Percentiles rank a stretch among this genome's conserved stretches.
Evolutionary conservation across 2,888 invertebrate species (phyloP).

Genomic region (Dryadula phaetusa): DNA sequence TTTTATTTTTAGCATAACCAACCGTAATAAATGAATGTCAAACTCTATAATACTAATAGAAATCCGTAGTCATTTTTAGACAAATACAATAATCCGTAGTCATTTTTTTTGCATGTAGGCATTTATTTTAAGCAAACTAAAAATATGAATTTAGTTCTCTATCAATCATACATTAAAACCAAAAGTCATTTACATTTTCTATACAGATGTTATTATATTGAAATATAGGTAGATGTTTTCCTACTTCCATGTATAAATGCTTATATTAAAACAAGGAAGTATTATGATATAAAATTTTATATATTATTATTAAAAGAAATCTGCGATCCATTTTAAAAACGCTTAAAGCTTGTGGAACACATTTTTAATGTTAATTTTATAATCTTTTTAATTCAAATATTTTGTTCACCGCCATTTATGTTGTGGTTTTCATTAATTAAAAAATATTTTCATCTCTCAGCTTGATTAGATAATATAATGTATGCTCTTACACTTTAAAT

Average conservation of each 20-base stretch:
- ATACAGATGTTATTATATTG: background rate
- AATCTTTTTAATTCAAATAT: too few relatives aligned
- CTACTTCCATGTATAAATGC: constrained; percentile 3
- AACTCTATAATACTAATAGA: background rate
- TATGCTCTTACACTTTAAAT: too few relatives aligned
- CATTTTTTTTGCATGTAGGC: too few relatives aligned
- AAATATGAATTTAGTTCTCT: background rate
- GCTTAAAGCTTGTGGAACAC: background rate
- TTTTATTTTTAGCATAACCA: background rate
- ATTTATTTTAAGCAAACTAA: background rate
- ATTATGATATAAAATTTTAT: background rate
- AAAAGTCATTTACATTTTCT: background rate
- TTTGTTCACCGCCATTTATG: too few relatives aligned
- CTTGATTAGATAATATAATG: too few relatives aligned
- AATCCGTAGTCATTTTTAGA: too few relatives aligned
- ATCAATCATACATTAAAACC: background rate
- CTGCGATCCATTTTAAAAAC: background rate
- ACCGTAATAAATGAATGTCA: background rate
- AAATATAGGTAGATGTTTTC: background rate
- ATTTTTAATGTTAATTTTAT: too few relatives aligned
- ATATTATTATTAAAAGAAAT: background rate
- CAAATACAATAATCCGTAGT: too few relatives aligned
- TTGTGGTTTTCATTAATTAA: too few relatives aligned
- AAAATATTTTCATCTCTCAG: too few relatives aligned
- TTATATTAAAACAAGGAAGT: background rate